phyloP scores from a whole-genome alignment of 2,888 invertebrate species.

The Limenitis camilla region DNA sequence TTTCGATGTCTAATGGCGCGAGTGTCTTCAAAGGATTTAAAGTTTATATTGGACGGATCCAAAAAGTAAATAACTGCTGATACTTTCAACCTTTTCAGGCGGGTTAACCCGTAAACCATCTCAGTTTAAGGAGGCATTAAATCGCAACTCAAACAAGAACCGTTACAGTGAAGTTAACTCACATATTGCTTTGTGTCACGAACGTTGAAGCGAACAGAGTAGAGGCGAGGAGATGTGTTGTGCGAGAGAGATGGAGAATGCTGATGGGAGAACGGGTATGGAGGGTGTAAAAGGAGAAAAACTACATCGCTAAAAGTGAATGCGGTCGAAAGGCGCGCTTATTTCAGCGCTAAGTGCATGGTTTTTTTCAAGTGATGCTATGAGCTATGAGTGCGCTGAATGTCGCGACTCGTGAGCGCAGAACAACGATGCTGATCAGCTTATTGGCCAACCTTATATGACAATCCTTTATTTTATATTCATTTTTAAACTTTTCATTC shows the following conservation, averaged over 20 bases:
- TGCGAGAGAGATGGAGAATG: constrained; percentile 57
- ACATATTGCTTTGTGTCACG: constrained; percentile 75
- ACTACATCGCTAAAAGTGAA: constrained; percentile 75
- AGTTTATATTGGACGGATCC: constrained; percentile 63
- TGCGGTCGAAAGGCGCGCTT: constrained; percentile 74
- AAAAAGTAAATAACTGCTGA: constrained; percentile 64
- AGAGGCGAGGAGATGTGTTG: constrained; percentile 51
- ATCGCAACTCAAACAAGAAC: constrained; percentile 75
- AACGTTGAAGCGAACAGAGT: constrained; percentile 64
- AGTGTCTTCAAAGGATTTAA: constrained; percentile 55
- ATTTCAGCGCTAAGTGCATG: constrained; percentile 73
- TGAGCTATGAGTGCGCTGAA: constrained; percentile 36
- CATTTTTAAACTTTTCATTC: no score
- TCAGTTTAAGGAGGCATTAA: constrained; percentile 75
- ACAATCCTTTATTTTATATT: not conserved
- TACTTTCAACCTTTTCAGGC: constrained; percentile 69
- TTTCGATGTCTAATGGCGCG: constrained; percentile 36
- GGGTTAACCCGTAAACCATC: constrained; percentile 74
- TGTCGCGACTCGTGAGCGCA: constrained; percentile 17
- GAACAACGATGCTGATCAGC: constrained; percentile 3
- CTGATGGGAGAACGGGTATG: constrained; percentile 61
- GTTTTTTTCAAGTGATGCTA: constrained; percentile 70
- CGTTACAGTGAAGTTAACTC: constrained; percentile 73
- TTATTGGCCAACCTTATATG: constrained; percentile 1
- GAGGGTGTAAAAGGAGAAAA: constrained; percentile 73